Base-by-base conservation (phyloP, 2,113 vertebrate genomes). In the Hydrochoerus hydrochaeris region DNA sequence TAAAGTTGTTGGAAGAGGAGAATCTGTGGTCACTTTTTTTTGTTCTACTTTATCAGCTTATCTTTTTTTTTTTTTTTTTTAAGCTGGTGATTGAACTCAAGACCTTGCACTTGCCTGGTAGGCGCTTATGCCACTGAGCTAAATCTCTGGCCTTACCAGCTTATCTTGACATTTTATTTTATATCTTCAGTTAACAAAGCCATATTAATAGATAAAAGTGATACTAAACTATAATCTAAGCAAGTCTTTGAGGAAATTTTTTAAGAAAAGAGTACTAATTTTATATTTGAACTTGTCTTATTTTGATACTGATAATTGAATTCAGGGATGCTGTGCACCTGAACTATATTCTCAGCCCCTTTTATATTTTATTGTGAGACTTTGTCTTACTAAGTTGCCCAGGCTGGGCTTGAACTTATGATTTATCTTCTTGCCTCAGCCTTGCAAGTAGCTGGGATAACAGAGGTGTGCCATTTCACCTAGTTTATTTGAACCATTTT, bases 91-190 rank as follows among this genome's bases (percentile, higher is more conserved):
- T 52, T 11, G 49, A 52, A 52, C 49, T 52, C 11, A 52, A 52
- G 49, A 52, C 9, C 49, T 52, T 52, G 49, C 7, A 52, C 49
- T 52, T 52, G 49, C 6, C 49, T 52, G 46, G 46, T 9, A 49
- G 46, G 46, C 46, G 6, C 46, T 49, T 49, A 49, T 49, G 49
- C 49, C 11, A 52, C 49, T 52, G 49, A 52, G 49, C 49, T 52
- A 52, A 52, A 52, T 52, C 49, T 11, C 49, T 52, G 49, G 11
- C 49, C 9, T 67, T 90, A 67, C 87, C 30, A 90, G 28, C 58
- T 92, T 93, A 87, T 88, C 22, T 81, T 92, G 16, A 84, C 41
- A n/a, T 86, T 19, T 92, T 73, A n/a, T 90, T 14, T 92, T 75
- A 77, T 90, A 62, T 77, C 41, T 9, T 77, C 16, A 62, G 44